Percentiles rank a stretch among this genome's conserved stretches.
These are phyloP conservation scores for Colistium nudipinnis DNA, from an alignment of 2,113 vertebrate genomes.

Conservation along the genomic window DNA sequence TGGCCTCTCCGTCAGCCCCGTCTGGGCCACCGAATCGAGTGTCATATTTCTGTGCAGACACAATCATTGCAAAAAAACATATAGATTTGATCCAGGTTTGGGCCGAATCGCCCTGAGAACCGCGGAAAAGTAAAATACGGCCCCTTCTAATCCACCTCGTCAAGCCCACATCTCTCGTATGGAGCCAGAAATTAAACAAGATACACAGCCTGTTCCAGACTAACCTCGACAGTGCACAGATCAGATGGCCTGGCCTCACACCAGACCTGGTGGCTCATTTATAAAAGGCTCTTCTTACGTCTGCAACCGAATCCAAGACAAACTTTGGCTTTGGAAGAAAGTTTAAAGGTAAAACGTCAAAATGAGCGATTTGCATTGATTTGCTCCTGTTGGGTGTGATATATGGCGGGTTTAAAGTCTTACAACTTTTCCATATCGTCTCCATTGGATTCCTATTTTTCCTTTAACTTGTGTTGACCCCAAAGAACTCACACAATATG, in stretches of 20 bases:
- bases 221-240: constrained; percentile 70
- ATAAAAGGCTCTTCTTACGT: constrained; percentile 54
- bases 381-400: constrained; percentile 7
- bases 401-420: constrained; percentile 29
- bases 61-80: no score
- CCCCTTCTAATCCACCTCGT: constrained; percentile 55
- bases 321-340: constrained; percentile 18
- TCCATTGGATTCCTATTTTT: constrained; percentile 12
- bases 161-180: constrained; percentile 43
- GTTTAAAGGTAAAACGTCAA: constrained; percentile 33
- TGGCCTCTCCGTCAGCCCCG: not conserved
- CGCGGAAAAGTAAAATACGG: constrained; percentile 38
- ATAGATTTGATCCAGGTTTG: constrained; percentile 38
- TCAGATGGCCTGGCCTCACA: constrained; percentile 57
- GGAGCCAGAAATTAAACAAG: constrained; percentile 49
- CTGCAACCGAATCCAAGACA: constrained; percentile 38
- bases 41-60: constrained; percentile 18
- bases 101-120: constrained; percentile 35
- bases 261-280: constrained; percentile 58
- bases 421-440: constrained; percentile 1
- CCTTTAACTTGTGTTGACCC: constrained; percentile 19
- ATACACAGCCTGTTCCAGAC: constrained; percentile 40
- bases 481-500: not conserved
- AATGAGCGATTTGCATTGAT: constrained; percentile 29
- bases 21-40: constrained; percentile 13